Base-by-base conservation (phyloP, 2,797 vertebrate species). In the Eulemur rubriventer region DNA sequence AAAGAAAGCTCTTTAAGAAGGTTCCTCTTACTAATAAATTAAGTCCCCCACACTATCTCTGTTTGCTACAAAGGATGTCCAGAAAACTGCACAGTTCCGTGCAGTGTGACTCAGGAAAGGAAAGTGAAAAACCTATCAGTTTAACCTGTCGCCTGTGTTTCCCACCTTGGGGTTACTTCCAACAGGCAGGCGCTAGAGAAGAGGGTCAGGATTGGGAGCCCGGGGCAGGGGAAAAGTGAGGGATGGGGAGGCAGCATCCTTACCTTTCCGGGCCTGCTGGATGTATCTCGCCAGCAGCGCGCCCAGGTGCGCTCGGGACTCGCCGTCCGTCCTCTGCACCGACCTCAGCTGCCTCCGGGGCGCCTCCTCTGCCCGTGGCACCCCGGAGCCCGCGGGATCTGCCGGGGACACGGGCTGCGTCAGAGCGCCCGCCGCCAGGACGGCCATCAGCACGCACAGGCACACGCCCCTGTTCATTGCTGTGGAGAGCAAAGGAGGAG, bases 251-350 rank as follows among this genome's bases (percentile, higher is more conserved):
- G 30, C 0, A 43, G 3, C 43, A 13, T 50, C 6, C 76, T 73
- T 97, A 99, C 99, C 99, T 99, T 99, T 99, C 96, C 99, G 99
- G 96, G 98, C 97, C 95, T 98, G 98, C 98, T 99, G 99, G 95
- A 99, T 99, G 86, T 99, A 99, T 98, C 99, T 99, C 91, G 99
- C 99, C 96, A 99, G 98, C 97, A 99, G 98, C 83, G 99, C 99
- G 0, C 99, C 99, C 76, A 99, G 98, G 98, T 99, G 99, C 82
- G 99, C 98, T 52, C 99, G 98, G 65, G 99, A 98, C 92, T 99
- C 99, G 0, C 98, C 98, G 10, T 99, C 99, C 16, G 97, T 89
- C 83, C 98, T 96, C 0, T 95, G 97, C 79, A 96, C 65, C 0
- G 98, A 13, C 97, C 98, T 99, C 96, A 99, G 97, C 43, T 98